Percentiles rank a stretch among this genome's conserved stretches.
Evolutionary conservation across 2,797 vertebrate genomes (phyloP).

Genomic region (Mormyrus proboscirostris): DNA sequence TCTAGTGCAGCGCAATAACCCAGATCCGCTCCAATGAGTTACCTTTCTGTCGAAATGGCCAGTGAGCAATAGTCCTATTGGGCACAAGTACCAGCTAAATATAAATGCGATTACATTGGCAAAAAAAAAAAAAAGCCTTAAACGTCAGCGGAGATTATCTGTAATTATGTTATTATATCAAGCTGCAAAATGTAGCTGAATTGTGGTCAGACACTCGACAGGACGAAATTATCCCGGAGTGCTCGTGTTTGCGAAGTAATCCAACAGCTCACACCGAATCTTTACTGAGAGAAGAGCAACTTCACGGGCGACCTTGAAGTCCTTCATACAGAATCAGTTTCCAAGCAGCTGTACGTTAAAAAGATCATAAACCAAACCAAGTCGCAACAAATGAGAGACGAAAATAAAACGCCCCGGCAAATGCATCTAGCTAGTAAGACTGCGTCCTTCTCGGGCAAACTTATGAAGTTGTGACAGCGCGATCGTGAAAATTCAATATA

Average conservation of each 20-base stretch:
- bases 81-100: conserved; percentile 5
- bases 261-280: background rate
- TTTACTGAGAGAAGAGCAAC: background rate
- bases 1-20: background rate
- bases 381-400: background rate
- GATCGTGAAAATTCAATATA: background rate
- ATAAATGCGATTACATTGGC: background rate
- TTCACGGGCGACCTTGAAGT: background rate
- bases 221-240: background rate
- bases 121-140: background rate
- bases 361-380: background rate
- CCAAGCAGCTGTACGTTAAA: background rate
- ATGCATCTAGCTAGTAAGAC: background rate
- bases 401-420: background rate
- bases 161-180: conserved; percentile 5
- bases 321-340: background rate
- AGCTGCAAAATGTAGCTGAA: conserved; percentile 5
- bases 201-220: conserved; percentile 2
- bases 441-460: background rate
- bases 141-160: background rate
- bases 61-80: background rate
- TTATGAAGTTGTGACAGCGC: background rate
- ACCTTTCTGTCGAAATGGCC: background rate
- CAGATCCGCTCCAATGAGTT: background rate
- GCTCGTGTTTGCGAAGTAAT: background rate